A percentile compares a stretch with the other conserved stretches of the same genome.
These are phyloP conservation scores for Psephotus haematonotus DNA, from an alignment of 2,113 vertebrate genomes.

Conservation along the genomic window DNA sequence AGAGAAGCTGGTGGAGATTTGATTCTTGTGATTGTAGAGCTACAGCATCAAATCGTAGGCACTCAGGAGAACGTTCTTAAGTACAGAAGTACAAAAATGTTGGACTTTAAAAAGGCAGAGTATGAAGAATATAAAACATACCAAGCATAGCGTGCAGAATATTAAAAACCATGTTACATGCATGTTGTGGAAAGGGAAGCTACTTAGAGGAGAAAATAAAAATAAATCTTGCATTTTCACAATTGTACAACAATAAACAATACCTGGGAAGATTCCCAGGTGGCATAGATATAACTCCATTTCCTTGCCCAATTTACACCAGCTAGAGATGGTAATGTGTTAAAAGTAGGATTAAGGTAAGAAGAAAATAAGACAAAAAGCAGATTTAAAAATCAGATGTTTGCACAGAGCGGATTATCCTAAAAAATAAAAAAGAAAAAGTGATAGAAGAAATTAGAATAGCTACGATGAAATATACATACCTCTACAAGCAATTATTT, in stretches of 20 bases:
- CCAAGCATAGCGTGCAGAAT: not conserved
- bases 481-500: not conserved
- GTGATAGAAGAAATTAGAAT: not conserved
- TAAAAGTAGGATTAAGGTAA: not conserved
- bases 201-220: not conserved
- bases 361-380: constrained; percentile 1
- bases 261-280: not conserved
- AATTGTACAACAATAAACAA: not conserved
- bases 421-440: not conserved
- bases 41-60: not conserved
- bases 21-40: not conserved
- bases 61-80: constrained; percentile 10
- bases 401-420: not conserved
- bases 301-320: not conserved
- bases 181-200: not conserved
- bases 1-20: constrained; percentile 24
- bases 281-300: not conserved
- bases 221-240: not conserved
- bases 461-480: not conserved
- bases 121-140: constrained; percentile 3
- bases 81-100: not conserved
- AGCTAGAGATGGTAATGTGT: not conserved
- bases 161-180: not conserved
- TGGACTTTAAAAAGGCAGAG: not conserved
- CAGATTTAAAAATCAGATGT: not conserved